Conservation (phyloP, 2,113 vertebrate species). For the Menura novaehollandiae region DNA sequence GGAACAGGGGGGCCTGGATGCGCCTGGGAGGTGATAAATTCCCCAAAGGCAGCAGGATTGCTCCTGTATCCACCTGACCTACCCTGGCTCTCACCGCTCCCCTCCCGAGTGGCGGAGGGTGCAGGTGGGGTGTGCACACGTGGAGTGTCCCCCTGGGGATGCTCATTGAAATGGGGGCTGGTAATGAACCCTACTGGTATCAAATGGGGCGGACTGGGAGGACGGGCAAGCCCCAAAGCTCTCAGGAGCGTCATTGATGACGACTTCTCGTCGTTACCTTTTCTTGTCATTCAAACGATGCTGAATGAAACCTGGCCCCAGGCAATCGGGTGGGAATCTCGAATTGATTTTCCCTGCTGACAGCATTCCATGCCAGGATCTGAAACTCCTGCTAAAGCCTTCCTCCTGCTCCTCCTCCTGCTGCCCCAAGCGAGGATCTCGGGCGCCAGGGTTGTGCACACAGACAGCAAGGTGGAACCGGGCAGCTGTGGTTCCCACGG, state of each 20-base stretch:
- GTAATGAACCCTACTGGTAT: neutral
- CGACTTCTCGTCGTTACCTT: rapidly evolving
- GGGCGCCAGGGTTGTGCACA: rapidly evolving
- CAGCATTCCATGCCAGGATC: neutral
- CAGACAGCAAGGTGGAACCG: neutral
- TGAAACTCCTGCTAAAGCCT: neutral
- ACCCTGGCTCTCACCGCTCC: rapidly evolving
- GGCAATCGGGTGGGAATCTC: neutral
- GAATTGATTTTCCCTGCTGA: rapidly evolving
- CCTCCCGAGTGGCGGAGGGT: neutral
- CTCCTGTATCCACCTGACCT: neutral
- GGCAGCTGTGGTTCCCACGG: neutral
- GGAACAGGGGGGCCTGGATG: rapidly evolving
- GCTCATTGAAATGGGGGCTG: rapidly evolving
- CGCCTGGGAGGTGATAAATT: neutral
- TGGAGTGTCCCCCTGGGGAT: neutral
- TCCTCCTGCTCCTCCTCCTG: neutral
- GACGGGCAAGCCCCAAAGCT: neutral
- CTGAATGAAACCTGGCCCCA: neutral
- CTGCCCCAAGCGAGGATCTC: neutral
- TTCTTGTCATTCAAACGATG: rapidly evolving
- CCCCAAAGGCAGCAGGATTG: rapidly evolving
- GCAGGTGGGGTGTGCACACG: rapidly evolving
- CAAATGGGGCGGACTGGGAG: neutral
- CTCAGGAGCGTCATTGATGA: rapidly evolving